Percentiles rank a stretch among this genome's conserved stretches.
phyloP scores from a whole-genome alignment of 2,797 vertebrate genomes.

The Moxostoma hubbsi region DNA sequence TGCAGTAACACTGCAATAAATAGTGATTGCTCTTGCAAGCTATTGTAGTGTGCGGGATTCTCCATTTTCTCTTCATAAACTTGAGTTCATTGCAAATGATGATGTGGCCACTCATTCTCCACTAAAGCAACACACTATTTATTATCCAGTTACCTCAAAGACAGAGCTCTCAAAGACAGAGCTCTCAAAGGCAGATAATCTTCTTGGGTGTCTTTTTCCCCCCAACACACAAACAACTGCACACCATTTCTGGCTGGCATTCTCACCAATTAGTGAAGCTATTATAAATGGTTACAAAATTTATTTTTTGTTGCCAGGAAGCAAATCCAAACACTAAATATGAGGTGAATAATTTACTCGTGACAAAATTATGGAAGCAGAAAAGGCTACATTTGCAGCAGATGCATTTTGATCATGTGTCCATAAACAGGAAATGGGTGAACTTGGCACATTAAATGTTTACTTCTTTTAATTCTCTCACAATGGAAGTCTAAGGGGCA shows the following conservation, averaged over 20 bases:
- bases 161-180: too few relatives aligned
- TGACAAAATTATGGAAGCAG: not conserved
- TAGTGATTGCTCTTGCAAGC: too few relatives aligned
- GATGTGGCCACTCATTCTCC: not conserved
- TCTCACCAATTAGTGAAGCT: slow-evolving; percentile 42
- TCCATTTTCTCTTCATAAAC: too few relatives aligned
- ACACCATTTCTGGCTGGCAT: slow-evolving; percentile 24
- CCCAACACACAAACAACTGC: slow-evolving; percentile 12
- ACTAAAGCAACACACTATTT: not conserved
- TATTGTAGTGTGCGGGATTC: too few relatives aligned
- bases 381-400: slow-evolving; percentile 18
- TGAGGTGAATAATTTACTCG: too few relatives aligned
- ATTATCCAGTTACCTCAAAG: not conserved
- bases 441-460: too few relatives aligned
- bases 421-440: too few relatives aligned
- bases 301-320: slow-evolving; percentile 4
- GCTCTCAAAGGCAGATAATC: not conserved
- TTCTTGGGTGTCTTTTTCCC: not conserved
- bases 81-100: too few relatives aligned
- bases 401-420: too few relatives aligned
- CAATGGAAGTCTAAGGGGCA: not conserved
- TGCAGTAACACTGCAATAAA: too few relatives aligned
- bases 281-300: slow-evolving; percentile 18
- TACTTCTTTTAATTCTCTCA: not conserved
- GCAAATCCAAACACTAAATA: slow-evolving; percentile 25